These are phyloP conservation scores for Larimichthys polyactis DNA, from an alignment of 2,113 vertebrate species.

Conservation along the genomic window DNA sequence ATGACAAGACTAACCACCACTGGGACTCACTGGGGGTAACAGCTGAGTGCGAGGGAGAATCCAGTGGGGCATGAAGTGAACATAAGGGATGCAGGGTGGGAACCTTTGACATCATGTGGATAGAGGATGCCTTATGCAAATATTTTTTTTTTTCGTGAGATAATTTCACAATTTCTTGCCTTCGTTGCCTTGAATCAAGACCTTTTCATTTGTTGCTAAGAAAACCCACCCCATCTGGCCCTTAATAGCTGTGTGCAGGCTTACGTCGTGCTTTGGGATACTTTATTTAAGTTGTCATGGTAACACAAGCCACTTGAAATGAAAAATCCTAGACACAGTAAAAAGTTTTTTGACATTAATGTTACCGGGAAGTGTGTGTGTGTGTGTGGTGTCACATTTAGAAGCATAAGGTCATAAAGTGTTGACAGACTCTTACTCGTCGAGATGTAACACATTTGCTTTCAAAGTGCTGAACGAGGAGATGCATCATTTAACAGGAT, in stretches of 20 bases:
- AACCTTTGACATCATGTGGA: background rate
- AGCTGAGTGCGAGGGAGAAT: conserved; percentile 1
- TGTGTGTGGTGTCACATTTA: background rate
- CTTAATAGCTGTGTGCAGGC: background rate
- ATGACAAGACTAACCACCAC: conserved; percentile 15
- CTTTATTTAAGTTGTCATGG: background rate
- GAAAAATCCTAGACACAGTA: background rate
- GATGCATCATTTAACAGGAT: conserved; percentile 24
- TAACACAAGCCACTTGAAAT: background rate
- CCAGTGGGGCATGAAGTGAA: background rate
- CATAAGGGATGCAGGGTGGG: background rate
- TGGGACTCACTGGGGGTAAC: conserved; percentile 3
- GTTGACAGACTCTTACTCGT: background rate
- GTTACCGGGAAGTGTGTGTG: background rate
- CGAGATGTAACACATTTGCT: background rate
- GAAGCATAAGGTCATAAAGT: background rate
- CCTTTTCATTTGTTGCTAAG: background rate
- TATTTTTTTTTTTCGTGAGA: no score
- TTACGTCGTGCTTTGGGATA: background rate
- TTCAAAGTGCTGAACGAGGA: conserved; percentile 8
- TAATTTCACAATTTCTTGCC: background rate
- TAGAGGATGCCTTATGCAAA: background rate
- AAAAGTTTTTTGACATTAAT: no score
- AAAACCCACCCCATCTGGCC: background rate
- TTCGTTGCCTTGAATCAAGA: background rate